phyloP scores from a whole-genome alignment of 2,113 vertebrate species.

The Rhinopithecus roxellana region DNA sequence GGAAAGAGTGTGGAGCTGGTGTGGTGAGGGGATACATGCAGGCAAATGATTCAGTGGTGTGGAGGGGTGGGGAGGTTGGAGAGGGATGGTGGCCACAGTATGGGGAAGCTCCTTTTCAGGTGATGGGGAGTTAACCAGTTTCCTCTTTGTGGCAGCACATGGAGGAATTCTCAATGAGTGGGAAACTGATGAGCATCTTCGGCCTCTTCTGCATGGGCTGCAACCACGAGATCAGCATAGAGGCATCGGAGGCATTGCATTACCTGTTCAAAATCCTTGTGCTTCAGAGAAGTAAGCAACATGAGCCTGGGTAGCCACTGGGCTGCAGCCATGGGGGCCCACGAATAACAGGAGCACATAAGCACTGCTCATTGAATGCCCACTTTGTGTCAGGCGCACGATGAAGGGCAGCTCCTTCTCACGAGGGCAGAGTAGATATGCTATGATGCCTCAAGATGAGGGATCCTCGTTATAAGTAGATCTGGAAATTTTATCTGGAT shows the following conservation, averaged over 20 bases:
- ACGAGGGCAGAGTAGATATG: rapidly evolving
- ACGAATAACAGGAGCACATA: rapidly evolving
- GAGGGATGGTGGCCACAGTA: rapidly evolving
- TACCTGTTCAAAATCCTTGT: conserved; percentile 58
- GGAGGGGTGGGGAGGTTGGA: neutral
- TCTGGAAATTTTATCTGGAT: neutral
- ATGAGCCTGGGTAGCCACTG: rapidly evolving
- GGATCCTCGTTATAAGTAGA: neutral
- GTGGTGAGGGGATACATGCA: rapidly evolving
- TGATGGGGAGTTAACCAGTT: rapidly evolving
- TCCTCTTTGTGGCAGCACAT: conserved; percentile 21
- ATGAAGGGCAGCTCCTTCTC: neutral
- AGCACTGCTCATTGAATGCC: rapidly evolving
- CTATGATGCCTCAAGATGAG: neutral
- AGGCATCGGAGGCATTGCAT: neutral
- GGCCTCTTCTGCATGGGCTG: conserved; percentile 43
- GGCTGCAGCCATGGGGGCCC: rapidly evolving
- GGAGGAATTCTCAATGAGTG: neutral
- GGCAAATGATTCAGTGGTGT: too few species aligned
- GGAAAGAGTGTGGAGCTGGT: neutral
- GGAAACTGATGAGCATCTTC: conserved; percentile 49
- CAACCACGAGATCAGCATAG: neutral
- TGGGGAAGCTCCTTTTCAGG: rapidly evolving
- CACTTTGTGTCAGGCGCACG: rapidly evolving
- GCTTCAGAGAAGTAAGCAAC: conserved; percentile 62